Percentiles rank a stretch among this genome's conserved stretches.
Evolutionary conservation across 2,797 vertebrate genomes (phyloP).

Genomic region (Esox masquinongy): DNA sequence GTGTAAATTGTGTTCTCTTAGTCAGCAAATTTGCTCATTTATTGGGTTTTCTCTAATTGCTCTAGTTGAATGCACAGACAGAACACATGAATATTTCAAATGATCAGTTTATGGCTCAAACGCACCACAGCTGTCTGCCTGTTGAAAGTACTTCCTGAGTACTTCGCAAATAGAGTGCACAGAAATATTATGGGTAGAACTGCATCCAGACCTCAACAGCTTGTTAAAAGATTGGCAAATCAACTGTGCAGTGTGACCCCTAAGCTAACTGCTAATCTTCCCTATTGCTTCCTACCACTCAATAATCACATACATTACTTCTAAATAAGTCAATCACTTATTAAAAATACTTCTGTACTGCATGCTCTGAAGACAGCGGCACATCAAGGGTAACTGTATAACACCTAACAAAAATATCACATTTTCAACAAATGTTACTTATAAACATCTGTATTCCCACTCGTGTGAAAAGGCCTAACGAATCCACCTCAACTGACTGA

Average conservation of each 20-base stretch:
- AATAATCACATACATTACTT: background rate
- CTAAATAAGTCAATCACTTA: background rate
- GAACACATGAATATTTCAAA: slow-evolving; percentile 38
- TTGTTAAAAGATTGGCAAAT: too few relatives aligned
- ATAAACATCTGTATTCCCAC: too few relatives aligned
- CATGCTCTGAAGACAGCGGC: background rate
- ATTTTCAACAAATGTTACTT: background rate
- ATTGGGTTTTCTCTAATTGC: slow-evolving; percentile 48
- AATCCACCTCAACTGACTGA: background rate
- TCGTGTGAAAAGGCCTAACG: too few relatives aligned
- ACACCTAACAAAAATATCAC: background rate
- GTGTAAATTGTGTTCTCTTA: background rate
- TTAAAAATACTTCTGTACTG: background rate
- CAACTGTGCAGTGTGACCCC: too few relatives aligned
- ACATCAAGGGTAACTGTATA: background rate
- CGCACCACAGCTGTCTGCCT: too few relatives aligned
- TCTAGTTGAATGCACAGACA: slow-evolving; percentile 9
- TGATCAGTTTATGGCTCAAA: slow-evolving; percentile 5
- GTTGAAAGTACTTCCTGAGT: too few relatives aligned
- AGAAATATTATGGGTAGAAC: too few relatives aligned
- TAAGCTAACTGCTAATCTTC: slow-evolving; percentile 52
- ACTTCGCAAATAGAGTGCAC: too few relatives aligned
- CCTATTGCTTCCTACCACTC: slow-evolving; percentile 18
- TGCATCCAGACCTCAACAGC: too few relatives aligned
- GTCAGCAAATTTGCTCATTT: slow-evolving; percentile 38